These are phyloP conservation scores for Macrotrachela quadricornifera DNA, from an alignment of 1,140 invertebrate genomes.

Conservation along the genomic window DNA sequence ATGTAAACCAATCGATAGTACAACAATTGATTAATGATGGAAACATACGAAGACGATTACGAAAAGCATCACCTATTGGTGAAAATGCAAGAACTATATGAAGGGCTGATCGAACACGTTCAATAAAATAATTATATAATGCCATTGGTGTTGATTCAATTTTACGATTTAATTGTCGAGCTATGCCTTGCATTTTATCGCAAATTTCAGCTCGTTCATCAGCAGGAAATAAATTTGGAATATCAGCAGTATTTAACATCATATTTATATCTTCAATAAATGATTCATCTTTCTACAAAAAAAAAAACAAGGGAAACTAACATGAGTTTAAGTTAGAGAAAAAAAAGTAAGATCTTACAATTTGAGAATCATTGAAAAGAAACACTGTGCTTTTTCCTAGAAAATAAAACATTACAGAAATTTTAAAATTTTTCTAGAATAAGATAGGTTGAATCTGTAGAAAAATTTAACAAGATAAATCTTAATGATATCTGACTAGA, in stretches of 20 bases:
- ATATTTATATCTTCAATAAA: constrained; percentile 31
- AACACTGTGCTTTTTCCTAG: constrained; percentile 26
- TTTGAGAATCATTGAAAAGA: constrained; percentile 31
- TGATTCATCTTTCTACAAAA: constrained; percentile 21
- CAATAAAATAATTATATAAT: constrained; percentile 25
- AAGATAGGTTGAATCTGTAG: no score
- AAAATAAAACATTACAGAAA: no score
- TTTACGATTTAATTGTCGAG: constrained; percentile 36
- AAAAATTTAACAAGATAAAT: no score
- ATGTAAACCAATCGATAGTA: constrained; percentile 23
- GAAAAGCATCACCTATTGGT: constrained; percentile 29
- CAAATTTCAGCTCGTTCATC: constrained; percentile 31
- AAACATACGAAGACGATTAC: constrained; percentile 27
- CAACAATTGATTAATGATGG: constrained; percentile 31
- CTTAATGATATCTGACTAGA: no score
- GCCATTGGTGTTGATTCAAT: constrained; percentile 27
- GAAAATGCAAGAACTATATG: constrained; percentile 29
- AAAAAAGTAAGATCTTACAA: constrained; percentile 9
- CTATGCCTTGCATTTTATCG: constrained; percentile 30
- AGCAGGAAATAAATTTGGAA: constrained; percentile 29
- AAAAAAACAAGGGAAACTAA: not conserved
- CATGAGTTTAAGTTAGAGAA: not conserved
- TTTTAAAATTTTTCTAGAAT: no score
- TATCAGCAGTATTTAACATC: constrained; percentile 29
- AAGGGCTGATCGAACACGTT: constrained; percentile 24